Percentiles rank a stretch among this genome's conserved stretches.
phyloP scores from a whole-genome alignment of 2,888 invertebrate species.

The Steinernema carpocapsae region DNA sequence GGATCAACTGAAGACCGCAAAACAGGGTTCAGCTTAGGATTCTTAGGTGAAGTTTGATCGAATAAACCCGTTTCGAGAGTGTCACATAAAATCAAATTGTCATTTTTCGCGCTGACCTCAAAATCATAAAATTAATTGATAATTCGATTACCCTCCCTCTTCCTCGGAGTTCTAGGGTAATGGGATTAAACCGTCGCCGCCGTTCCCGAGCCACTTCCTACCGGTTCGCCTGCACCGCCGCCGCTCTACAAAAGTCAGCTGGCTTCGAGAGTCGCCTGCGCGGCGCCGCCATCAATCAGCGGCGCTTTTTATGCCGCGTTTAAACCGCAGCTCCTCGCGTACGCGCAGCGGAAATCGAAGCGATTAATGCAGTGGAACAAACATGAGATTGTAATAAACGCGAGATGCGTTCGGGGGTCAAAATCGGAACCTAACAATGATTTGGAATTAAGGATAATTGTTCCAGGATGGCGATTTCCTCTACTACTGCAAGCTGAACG shows the following conservation, averaged over 20 bases:
- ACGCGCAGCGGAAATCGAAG: conserved; percentile 32
- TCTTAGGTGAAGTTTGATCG: no score
- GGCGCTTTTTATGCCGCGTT: conserved; percentile 16
- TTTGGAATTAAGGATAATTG: neutral
- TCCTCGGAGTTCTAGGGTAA: neutral
- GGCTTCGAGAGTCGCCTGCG: conserved; percentile 22
- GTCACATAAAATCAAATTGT: conserved; percentile 20
- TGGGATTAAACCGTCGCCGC: conserved; percentile 26
- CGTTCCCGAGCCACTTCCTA: neutral
- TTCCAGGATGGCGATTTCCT: conserved; percentile 64
- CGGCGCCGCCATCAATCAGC: conserved; percentile 27
- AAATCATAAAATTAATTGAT: conserved; percentile 27
- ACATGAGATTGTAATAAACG: conserved; percentile 1
- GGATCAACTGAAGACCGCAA: no score
- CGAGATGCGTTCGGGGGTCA: neutral
- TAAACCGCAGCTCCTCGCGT: conserved; percentile 1
- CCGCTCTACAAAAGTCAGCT: conserved; percentile 13
- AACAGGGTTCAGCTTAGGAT: no score
- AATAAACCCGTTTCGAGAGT: neutral
- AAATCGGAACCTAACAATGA: neutral
- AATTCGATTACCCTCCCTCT: conserved; percentile 19
- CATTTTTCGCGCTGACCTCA: neutral
- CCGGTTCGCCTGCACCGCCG: neutral
- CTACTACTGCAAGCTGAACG: conserved; percentile 63
- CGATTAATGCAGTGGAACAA: conserved; percentile 33